Evolutionary conservation across 2,113 vertebrate species (phyloP), one percentile per base, ranked within the genome.

Genomic region (Hemiprocne comata): DNA sequence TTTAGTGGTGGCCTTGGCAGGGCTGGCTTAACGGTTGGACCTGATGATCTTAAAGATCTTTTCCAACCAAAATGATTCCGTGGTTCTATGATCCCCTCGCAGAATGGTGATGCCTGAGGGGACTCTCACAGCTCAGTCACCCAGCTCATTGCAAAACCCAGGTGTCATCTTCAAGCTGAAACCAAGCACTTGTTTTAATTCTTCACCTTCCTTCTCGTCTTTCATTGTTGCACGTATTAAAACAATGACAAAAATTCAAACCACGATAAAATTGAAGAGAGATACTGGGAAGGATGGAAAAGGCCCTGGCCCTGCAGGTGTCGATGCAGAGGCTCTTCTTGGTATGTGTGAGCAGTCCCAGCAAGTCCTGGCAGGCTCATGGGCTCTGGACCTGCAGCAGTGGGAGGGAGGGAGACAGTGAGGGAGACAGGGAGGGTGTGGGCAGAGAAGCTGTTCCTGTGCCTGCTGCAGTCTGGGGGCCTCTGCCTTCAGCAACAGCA

Each of bases 331-430:
- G 8, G 0, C 25, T 24, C 6, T 3, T 10, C 42, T 29, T 2
- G 2, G 40, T 11, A 3, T 3, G 3, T 2, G 38, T 2, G 31
- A 34, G 53, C 33, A 2, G 18, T 8, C 20, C 57, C 58, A 1
- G 16, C 16, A 0, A 1, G 5, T 6, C 46, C 29, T 1, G 1
- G 3, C 13, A 0, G 1, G 3, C 9, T 3, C 6, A 2, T 51
- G 5, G 71, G 64, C 29, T 8, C 28, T 2, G 4, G n/a, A 11
- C 29, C 74, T 1, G 31, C 6, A 11, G 17, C 2, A 18, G 6
- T 4, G 42, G 1, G 46, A 48, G 46, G 31, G 19, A 25, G 71
- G 70, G 38, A 17, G 40, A n/a, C n/a, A n/a, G n/a, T n/a, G n/a
- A n/a, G 44, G 44, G 16, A 44, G 29, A 7, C 17, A 24, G 20